Evolutionary conservation across 2,888 invertebrate species (phyloP), one percentile per base, ranked within the genome.

Genomic region (Orthonevra nobilis): DNA sequence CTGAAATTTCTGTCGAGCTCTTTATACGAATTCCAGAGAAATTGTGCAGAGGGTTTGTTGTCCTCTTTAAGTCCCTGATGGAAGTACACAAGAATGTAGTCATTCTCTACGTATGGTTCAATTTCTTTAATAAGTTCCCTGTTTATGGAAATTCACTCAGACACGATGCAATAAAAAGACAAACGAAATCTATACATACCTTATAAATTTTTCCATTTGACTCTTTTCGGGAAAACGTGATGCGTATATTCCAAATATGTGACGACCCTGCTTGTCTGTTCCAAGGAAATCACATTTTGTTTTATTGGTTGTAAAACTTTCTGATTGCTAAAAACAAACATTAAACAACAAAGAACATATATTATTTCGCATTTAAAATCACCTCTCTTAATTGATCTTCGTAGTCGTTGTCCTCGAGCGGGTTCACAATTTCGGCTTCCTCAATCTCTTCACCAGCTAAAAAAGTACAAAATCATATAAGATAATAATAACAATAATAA

Each of bases 1-100:
- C 99, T 98, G 90, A 99, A 99, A 91, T 98, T 98, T 83, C 99
- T 93, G 90, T 99, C 99, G 85, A 99, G 96, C 30, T 97, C 96
- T 87, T 95, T 95, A 89, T 99, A 99, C 0, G 98, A 98, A 89
- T 97, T 96, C 93, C 98, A 95, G 60, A 99, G 91, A 96, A 99
- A 99, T 26, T 95, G 93, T 0, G 98, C 90, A 0, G 98, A 95
- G 0, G 99, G 99, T 87, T 98, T 99, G 89, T 98, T 99, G 89
- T 95, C 94, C 86, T 97, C 97, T 44, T 94, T 95, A 42, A 99
- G 92, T 9, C 99, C 99, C 90, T 95, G 95, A 89, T 99, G 99
- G 87, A 99, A 98, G 89, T 99, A 99, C 2, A 99, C 96, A 70
- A 99, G 92, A 84, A 96, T 97, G 90, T 99, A 99, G 89, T 99